These are phyloP conservation scores for Allobates femoralis DNA, from an alignment of 2,797 vertebrate genomes.

Conservation along the genomic window DNA sequence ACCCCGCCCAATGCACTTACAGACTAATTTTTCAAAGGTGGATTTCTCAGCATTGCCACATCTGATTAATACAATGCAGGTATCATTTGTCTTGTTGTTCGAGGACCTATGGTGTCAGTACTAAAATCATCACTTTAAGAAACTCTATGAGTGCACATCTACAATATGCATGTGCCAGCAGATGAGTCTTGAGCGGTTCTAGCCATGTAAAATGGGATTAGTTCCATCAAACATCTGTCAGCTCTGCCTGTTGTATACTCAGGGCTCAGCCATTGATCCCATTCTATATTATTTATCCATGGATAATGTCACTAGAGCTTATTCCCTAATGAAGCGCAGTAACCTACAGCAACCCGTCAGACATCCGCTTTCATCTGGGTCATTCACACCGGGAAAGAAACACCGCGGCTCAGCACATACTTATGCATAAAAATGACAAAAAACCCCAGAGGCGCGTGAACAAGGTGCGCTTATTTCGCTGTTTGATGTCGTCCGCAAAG, in stretches of 20 bases:
- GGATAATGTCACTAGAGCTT: constrained; percentile 25
- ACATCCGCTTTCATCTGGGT: not conserved
- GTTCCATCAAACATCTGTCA: constrained; percentile 39
- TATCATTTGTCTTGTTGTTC: no score
- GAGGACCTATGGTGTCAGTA: not conserved
- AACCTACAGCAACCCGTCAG: not conserved
- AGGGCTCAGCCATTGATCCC: constrained; percentile 7
- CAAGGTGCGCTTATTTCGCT: not conserved
- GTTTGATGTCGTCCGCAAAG: not conserved
- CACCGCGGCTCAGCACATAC: not conserved
- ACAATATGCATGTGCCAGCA: not conserved
- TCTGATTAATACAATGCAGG: no score
- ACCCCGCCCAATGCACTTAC: no score
- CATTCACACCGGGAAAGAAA: not conserved
- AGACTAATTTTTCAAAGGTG: no score
- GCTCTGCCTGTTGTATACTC: not conserved
- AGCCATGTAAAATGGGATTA: constrained; percentile 31
- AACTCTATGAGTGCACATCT: not conserved
- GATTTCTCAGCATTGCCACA: no score
- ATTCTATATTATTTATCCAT: constrained; percentile 18
- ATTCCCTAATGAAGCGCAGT: constrained; percentile 24
- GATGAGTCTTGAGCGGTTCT: not conserved
- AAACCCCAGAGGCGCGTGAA: not conserved
- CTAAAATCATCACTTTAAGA: not conserved
- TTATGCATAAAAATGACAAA: not conserved